Conservation (phyloP, 2,888 invertebrate species). For the Chalcosyrphus nemorum region DNA sequence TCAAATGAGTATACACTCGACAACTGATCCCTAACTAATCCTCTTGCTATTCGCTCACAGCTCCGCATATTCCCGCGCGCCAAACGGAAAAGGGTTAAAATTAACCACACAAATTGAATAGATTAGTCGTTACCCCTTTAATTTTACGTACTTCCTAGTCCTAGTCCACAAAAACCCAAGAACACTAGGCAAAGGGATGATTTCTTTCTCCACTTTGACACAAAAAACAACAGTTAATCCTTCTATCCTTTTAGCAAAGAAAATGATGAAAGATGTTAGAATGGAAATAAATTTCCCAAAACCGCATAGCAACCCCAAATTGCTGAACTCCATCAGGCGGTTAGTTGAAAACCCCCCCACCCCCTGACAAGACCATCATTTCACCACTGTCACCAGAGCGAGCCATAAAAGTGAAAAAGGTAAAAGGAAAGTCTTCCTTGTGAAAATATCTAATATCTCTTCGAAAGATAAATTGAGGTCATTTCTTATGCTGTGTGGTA, state of each 20-base stretch:
- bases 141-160: conserved; percentile 52
- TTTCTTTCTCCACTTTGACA: conserved; percentile 18
- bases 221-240: conserved; percentile 57
- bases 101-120: conserved; percentile 74
- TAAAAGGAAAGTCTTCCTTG: conserved; percentile 67
- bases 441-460: conserved; percentile 71
- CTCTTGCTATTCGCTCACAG: conserved; percentile 25
- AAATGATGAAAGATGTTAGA: conserved; percentile 70
- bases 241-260: conserved; percentile 41
- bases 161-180: conserved; percentile 39
- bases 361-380: background rate
- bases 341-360: background rate
- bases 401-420: conserved; percentile 67
- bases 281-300: conserved; percentile 67
- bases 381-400: conserved; percentile 1
- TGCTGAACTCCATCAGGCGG: conserved; percentile 41
- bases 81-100: conserved; percentile 70
- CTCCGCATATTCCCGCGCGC: background rate
- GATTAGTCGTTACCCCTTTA: conserved; percentile 70
- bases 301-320: conserved; percentile 57
- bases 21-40: conserved; percentile 45
- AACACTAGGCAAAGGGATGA: conserved; percentile 55
- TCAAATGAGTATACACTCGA: conserved; percentile 29
- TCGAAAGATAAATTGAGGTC: conserved; percentile 82
- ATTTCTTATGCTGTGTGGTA: conserved; percentile 77